Evolutionary conservation across 2,113 vertebrate genomes (phyloP), one percentile per base, ranked within the genome.

Genomic region (Deroptyus accipitrinus): DNA sequence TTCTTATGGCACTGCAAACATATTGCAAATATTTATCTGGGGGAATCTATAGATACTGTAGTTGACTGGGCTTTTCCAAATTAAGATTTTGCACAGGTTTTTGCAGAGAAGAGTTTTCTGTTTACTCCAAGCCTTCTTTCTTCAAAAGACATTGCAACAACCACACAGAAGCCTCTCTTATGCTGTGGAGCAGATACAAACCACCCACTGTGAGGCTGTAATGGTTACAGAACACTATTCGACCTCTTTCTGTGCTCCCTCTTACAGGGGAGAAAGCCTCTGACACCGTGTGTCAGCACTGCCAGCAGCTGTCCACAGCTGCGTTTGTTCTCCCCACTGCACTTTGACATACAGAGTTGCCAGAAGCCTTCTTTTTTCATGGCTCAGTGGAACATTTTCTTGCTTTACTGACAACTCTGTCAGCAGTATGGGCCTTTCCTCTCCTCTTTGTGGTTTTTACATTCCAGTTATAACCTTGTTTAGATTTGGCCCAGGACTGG

Each of bases 401-500:
- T 63, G 30, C 35, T 62, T 8, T 81, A 3, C 61, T 49, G 68
- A 46, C 24, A 51, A 7, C 33, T 69, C 23, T 19, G 31, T 12
- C 78, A 70, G 31, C 31, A 67, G 10, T 2, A 31, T 2, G 28
- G 30, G 27, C 5, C 7, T 89, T 82, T 68, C 23, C 42, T 72
- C 37, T 55, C 18, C 22, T 77, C 22, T 20, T 81, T 44, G 28
- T 8, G 37, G 12, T 1, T 25, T 59, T 46, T 75, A 13, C 22
- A 37, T 17, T 28, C 16, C 57, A 72, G 33, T 10, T 13, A 46
- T 1, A 28, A 12, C 0, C 0, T 5, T 33, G 15, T 23, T 68
- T 16, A 15, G 17, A 49, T 82, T 62, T 61, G 35, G 11, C 22
- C 31, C 44, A 91, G 30, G n/a, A 20, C 11, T 10, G 39, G 51